Evolutionary conservation across 2,113 vertebrate species (phyloP).

Genomic region (Danio rerio): GRCz12tu NC_133179.1:15812501-15813000

Average conservation of each 20-base stretch:
- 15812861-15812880: slow-evolving; percentile 20
- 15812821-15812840: slow-evolving; percentile 47
- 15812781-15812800: slow-evolving; percentile 14
- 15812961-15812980: slow-evolving; percentile 55
- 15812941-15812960: slow-evolving; percentile 62
- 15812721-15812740: slow-evolving; percentile 13
- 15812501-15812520: slow-evolving; percentile 60
- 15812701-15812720: slow-evolving; percentile 73
- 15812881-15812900: slow-evolving; percentile 50
- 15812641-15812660: slow-evolving; percentile 82
- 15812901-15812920: slow-evolving; percentile 62
- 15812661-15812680: slow-evolving; percentile 73
- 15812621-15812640: slow-evolving; percentile 76
- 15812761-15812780: slow-evolving; percentile 13
- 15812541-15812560: slow-evolving; percentile 76
- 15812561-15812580: slow-evolving; percentile 78
- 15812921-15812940: slow-evolving; percentile 57
- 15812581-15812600: slow-evolving; percentile 76
- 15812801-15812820: slow-evolving; percentile 38
- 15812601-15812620: slow-evolving; percentile 76
- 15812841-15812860: slow-evolving; percentile 49
- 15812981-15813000: slow-evolving; percentile 44
- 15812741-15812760: slow-evolving; percentile 17
- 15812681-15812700: slow-evolving; percentile 78
- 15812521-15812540: slow-evolving; percentile 70